Conservation (phyloP, 2,797 vertebrate genomes). For the Uromys caudimaculatus region DNA sequence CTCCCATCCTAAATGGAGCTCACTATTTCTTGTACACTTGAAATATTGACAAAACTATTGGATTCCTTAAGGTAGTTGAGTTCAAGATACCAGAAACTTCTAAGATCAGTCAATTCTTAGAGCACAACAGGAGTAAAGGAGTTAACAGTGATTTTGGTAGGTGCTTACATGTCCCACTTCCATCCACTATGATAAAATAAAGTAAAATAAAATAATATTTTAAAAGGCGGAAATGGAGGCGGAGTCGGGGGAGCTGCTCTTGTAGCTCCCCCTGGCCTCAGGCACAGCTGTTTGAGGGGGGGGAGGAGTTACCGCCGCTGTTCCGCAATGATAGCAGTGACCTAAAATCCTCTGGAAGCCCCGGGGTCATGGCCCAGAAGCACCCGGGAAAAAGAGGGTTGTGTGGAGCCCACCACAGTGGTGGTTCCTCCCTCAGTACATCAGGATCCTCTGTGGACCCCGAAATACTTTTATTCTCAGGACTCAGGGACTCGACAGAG, state of each 20-base stretch:
- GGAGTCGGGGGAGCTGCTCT: conserved; percentile 74
- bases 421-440: conserved; percentile 67
- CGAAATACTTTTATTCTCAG: conserved; percentile 76
- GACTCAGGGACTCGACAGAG: conserved; percentile 70
- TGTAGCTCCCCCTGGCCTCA: conserved; percentile 71
- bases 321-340: conserved; percentile 81
- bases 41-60: conserved; percentile 9
- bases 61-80: neutral
- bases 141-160: neutral
- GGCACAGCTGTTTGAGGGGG: conserved; percentile 65
- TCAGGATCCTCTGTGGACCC: conserved; percentile 66
- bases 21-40: neutral
- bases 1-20: neutral
- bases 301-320: conserved; percentile 71
- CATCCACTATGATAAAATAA: neutral
- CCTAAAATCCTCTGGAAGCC: conserved; percentile 79
- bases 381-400: conserved; percentile 76
- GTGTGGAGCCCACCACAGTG: conserved; percentile 64
- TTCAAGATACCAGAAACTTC: neutral
- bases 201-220: conserved; percentile 2
- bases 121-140: neutral
- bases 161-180: neutral
- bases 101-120: neutral
- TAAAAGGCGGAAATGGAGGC: conserved; percentile 83
- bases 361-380: conserved; percentile 83